Evolutionary conservation across 2,797 vertebrate species (phyloP), one percentile per base, ranked within the genome.

Genomic region (Danio aesculapii): DNA sequence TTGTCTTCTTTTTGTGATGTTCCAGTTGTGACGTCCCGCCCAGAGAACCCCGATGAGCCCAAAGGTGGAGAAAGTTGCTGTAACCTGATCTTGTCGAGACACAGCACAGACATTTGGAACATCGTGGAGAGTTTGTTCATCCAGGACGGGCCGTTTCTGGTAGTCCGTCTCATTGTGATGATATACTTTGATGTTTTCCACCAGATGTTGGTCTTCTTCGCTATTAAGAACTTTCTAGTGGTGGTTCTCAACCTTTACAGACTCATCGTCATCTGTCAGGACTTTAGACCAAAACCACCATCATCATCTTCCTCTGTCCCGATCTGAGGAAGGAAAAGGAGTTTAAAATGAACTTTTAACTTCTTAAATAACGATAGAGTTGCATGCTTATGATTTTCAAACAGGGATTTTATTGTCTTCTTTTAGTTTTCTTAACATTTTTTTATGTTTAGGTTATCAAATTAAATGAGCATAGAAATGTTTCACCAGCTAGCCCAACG

Each of bases 121-220:
- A 96, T 97, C 0, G 89, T 94, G 16, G 95, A 97, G 90, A 95
- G 96, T 44, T 83, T 98, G 62, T 96, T 99, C 82, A 97, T 98
- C 79, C 98, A 99, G 84, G 97, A 99, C 0, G 98, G 97, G 0
- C 98, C 98, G 12, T 99, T 99, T 87, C 92, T 99, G 21, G 84
- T 95, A 1, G 94, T 97, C 67, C 92, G 98, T 3, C 91, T 98
- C 53, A 90, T 92, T 0, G 89, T 99, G 77, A 97, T 99, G 94
- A 93, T 84, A 68, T 86, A 93, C 76, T 97, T 92, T 61, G 16
- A 88, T 0, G 92, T 98, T 78, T 94, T 97, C 82, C 96, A 96
- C 86, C 98, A 99, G 89, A 99, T 99, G 97, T 88, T 99, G 79
- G 90, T 95, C 39, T 99, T 99, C 93, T 99, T 99, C 43, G 89